Evolutionary conservation across 2,888 invertebrate genomes (phyloP), one percentile per base, ranked within the genome.

Genomic region (Dynastes tityus): DNA sequence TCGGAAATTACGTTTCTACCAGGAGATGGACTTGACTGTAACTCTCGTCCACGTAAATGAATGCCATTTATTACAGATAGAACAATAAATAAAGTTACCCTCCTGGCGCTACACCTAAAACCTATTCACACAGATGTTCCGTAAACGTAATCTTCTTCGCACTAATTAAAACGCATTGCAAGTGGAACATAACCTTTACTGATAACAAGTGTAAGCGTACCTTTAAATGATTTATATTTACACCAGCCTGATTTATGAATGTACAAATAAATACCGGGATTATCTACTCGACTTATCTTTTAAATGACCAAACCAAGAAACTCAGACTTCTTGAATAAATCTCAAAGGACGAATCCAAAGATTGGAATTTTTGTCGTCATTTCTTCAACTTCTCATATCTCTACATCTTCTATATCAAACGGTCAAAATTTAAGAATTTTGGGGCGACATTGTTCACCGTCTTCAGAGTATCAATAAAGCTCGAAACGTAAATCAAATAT

Each of bases 1-100:
- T 84, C 83, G 84, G 84, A 84, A 84, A 84, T 84, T 84, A 84
- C 84, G 80, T 83, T 83, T 80, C 82, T 82, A 81, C 80, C 80
- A 81, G 80, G 81, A 83, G 82, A 80, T 82, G 82, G 82, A 81
- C 82, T 80, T 76, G 79, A 78, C 78, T 80, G 79, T 78, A 78
- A 77, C 79, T 77, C 81, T 80, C 82, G 82, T 83, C 83, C 82
- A 82, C 84, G 82, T 81, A 84, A 84, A 83, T 84, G 82, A 83
- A 80, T 80, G 81, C 82, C 83, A 84, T 84, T 83, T 82, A 82
- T 83, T 82, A 83, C 84, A 80, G 82, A 82, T 82, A 81, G 83
- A 83, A 84, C 83, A 84, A 84, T 84, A 84, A 84, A 84, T 84
- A 83, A 83, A 82, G 81, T 80, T 76, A 80, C 81, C 82, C 81